Conservation (phyloP, 2,113 vertebrate genomes). For the Pholis gunnellus region DNA sequence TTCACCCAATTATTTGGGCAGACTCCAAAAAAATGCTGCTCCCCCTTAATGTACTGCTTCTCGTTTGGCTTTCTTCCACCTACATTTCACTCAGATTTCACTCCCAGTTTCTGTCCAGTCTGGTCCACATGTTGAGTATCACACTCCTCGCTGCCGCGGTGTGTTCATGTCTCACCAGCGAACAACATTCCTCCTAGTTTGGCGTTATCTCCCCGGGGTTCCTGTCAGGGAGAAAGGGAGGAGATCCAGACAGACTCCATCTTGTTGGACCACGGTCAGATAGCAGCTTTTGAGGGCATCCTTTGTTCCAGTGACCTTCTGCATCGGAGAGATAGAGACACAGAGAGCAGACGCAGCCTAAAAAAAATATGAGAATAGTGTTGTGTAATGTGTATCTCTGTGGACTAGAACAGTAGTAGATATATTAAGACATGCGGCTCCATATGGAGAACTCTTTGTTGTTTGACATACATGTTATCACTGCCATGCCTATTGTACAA, state of each 20-base stretch:
- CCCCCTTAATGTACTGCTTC: not conserved
- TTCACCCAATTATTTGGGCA: slow-evolving; percentile 20
- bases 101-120: slow-evolving; percentile 35
- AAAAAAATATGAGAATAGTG: not conserved
- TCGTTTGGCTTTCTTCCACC: slow-evolving; percentile 31
- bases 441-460: too few relatives aligned
- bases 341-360: slow-evolving; percentile 1
- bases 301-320: slow-evolving; percentile 57
- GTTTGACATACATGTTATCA: not conserved
- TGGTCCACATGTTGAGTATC: slow-evolving; percentile 52
- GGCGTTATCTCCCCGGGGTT: slow-evolving; percentile 68
- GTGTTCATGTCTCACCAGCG: slow-evolving; percentile 41
- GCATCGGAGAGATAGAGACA: slow-evolving; percentile 24
- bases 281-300: slow-evolving; percentile 57
- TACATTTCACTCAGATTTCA: slow-evolving; percentile 29
- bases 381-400: not conserved
- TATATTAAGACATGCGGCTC: not conserved
- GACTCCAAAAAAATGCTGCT: not conserved
- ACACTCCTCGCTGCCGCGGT: slow-evolving; percentile 26
- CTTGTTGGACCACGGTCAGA: slow-evolving; percentile 64
- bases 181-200: slow-evolving; percentile 47
- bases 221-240: slow-evolving; percentile 56
- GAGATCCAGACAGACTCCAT: slow-evolving; percentile 66
- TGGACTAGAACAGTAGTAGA: not conserved
- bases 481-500: slow-evolving; percentile 7